Evolutionary conservation across 64 coral and sea anemone genomes (phyloP).

Genomic region (Actinia equina): DNA sequence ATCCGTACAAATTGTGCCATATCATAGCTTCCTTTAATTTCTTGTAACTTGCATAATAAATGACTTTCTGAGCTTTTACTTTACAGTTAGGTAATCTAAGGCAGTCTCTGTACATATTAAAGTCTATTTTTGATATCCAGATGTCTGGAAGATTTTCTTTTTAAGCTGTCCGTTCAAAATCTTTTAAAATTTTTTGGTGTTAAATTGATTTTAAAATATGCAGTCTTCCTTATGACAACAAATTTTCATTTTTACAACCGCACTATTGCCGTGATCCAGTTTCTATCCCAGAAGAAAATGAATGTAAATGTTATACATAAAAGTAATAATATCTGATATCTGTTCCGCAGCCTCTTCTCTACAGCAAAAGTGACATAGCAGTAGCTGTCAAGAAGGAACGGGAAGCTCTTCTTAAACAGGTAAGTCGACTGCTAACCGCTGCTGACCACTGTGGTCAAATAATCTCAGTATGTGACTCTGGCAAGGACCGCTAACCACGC

Average conservation of each 20-base stretch:
- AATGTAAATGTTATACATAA: neutral
- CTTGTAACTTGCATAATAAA: neutral
- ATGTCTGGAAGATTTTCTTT: neutral
- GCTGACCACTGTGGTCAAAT: neutral
- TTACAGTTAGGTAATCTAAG: neutral
- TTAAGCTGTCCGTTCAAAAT: neutral
- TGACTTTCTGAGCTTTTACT: neutral
- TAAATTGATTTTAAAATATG: neutral
- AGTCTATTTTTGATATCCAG: neutral
- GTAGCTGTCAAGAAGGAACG: conserved; percentile 69
- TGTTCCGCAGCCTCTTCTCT: conserved; percentile 50
- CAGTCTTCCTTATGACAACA: neutral
- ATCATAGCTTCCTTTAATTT: neutral
- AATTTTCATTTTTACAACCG: neutral
- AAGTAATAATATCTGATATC: neutral
- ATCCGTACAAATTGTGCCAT: neutral
- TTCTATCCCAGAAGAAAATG: neutral
- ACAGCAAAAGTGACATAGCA: conserved; percentile 72
- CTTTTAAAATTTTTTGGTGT: neutral
- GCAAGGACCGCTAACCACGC: too few relatives aligned
- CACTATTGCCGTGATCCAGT: neutral
- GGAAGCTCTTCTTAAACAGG: conserved; percentile 76
- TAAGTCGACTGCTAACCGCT: neutral
- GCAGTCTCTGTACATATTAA: neutral
- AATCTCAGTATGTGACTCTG: neutral